Conservation (phyloP, 2,888 invertebrate species). For the Podabrus alpinus region DNA sequence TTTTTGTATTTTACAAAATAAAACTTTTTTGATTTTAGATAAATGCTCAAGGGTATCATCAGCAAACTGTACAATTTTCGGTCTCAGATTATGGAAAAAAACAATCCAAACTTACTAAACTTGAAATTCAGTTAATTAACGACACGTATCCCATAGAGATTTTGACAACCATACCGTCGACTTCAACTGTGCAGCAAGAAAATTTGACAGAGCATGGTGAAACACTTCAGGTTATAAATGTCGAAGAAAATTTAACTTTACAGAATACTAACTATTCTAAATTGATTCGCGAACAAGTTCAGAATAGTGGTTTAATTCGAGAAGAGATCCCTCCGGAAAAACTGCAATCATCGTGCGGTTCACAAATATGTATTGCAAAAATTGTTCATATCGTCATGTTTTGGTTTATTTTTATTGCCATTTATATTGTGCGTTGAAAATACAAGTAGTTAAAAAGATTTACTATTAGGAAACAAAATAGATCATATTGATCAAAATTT, state of each 20-base stretch:
- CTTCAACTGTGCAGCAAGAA: too few relatives aligned
- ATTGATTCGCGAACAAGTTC: not conserved
- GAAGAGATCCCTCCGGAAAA: not conserved
- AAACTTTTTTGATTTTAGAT: slow-evolving; percentile 18
- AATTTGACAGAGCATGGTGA: not conserved
- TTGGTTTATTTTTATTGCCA: not conserved
- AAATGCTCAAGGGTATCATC: slow-evolving; percentile 25
- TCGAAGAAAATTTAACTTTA: not conserved
- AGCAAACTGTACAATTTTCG: slow-evolving; percentile 10
- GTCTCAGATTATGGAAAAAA: slow-evolving; percentile 4
- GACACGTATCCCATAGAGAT: not conserved
- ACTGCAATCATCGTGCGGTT: too few relatives aligned
- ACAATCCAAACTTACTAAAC: slow-evolving; percentile 14
- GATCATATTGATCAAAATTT: too few relatives aligned
- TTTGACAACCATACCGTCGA: not conserved
- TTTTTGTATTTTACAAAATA: not conserved
- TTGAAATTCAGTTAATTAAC: slow-evolving; percentile 13
- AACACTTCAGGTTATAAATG: not conserved
- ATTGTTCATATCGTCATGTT: not conserved
- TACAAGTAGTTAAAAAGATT: too few relatives aligned
- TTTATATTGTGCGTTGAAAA: too few relatives aligned
- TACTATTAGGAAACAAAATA: too few relatives aligned
- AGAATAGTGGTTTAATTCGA: not conserved
- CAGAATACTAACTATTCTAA: not conserved
- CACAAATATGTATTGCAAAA: not conserved